A percentile compares a stretch with the other conserved stretches of the same genome.
These are phyloP conservation scores for Gasteruption jaculator DNA, from an alignment of 2,888 invertebrate species.

Conservation along the genomic window DNA sequence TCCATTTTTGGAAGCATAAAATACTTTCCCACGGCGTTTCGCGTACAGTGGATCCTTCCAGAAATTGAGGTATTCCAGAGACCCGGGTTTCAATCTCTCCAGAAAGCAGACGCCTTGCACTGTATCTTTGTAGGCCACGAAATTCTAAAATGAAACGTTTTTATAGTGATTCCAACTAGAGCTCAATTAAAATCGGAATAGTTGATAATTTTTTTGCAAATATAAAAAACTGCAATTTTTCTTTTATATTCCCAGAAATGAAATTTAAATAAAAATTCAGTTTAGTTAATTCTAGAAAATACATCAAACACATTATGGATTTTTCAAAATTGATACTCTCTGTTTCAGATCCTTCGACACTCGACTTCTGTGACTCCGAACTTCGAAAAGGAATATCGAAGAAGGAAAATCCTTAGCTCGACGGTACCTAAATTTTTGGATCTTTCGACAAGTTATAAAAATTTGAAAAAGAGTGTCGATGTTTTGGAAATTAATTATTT, in stretches of 20 bases:
- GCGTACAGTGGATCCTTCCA: slow-evolving; percentile 20
- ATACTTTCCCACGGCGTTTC: slow-evolving; percentile 22
- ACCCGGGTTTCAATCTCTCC: slow-evolving; percentile 41
- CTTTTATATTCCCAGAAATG: too few relatives aligned
- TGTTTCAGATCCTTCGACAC: too few relatives aligned
- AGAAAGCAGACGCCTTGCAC: slow-evolving; percentile 49
- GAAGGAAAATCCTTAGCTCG: too few relatives aligned
- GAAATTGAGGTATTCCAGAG: slow-evolving; percentile 9
- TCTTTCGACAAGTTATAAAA: neutral
- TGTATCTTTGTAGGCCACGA: slow-evolving; percentile 51
- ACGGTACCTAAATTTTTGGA: too few relatives aligned
- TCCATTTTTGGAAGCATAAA: slow-evolving; percentile 41
- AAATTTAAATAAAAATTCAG: slow-evolving; percentile 23
- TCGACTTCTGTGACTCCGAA: too few relatives aligned
- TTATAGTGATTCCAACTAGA: too few relatives aligned
- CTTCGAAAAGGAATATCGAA: too few relatives aligned
- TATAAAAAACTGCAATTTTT: too few relatives aligned
- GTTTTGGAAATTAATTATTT: neutral
- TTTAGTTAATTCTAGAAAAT: too few relatives aligned
- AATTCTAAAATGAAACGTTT: slow-evolving; percentile 43
- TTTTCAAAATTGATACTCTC: too few relatives aligned
- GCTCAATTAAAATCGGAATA: too few relatives aligned
- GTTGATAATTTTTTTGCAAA: too few relatives aligned
- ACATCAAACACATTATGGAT: neutral
- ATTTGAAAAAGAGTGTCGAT: neutral